Evolutionary conservation across 2,888 invertebrate genomes (phyloP).

Genomic region (Sericinus montela): DNA sequence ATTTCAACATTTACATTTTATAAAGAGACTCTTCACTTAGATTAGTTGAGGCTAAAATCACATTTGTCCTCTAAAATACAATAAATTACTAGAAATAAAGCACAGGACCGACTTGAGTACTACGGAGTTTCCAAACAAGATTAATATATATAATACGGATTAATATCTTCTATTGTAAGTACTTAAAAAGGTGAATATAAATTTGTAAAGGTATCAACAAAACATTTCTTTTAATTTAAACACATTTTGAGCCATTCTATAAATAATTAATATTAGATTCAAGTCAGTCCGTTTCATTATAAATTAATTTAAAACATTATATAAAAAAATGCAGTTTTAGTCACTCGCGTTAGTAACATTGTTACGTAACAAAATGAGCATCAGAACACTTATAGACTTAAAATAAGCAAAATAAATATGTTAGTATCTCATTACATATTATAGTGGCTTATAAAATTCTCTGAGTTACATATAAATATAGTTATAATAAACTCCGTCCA

Average conservation of each 20-base stretch:
- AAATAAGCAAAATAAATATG: constrained; percentile 70
- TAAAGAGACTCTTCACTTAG: constrained; percentile 5
- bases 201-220: too few relatives aligned
- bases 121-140: too few relatives aligned
- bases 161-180: too few relatives aligned
- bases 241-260: too few relatives aligned
- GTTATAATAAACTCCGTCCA: constrained; percentile 3
- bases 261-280: too few relatives aligned
- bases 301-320: constrained; percentile 1
- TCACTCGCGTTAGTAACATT: constrained; percentile 35
- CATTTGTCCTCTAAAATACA: constrained; percentile 6
- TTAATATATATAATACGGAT: too few relatives aligned
- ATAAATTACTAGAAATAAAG: constrained; percentile 3
- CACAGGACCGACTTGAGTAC: constrained; percentile 4
- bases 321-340: constrained; percentile 22
- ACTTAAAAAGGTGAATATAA: too few relatives aligned
- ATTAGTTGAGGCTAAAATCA: constrained; percentile 13
- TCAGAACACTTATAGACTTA: constrained; percentile 18
- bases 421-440: constrained; percentile 38
- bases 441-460: constrained; percentile 20
- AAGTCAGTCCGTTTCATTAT: constrained; percentile 8
- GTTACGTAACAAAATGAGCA: constrained; percentile 40
- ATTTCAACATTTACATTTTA: too few relatives aligned
- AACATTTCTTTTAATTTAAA: too few relatives aligned
- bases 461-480: constrained; percentile 15